Evolutionary conservation across 2,797 vertebrate species (phyloP).

Genomic region (Thalassophryne amazonica): DNA sequence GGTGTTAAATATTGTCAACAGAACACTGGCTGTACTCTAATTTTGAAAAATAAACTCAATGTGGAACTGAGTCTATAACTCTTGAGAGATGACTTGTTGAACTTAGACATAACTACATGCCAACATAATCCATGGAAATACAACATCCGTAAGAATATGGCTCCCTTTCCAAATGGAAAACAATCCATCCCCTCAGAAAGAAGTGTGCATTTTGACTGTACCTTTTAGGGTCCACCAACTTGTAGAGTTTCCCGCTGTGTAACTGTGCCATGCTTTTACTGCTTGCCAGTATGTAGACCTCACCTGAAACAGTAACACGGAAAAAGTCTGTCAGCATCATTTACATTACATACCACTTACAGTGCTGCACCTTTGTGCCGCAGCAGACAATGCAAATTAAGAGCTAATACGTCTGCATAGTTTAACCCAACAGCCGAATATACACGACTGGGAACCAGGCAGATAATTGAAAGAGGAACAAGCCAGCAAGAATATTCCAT

Average conservation of each 20-base stretch:
- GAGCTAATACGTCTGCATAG: too few species aligned
- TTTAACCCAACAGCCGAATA: slow-evolving; percentile 67
- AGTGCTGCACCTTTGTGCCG: slow-evolving; percentile 57
- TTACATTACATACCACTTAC: slow-evolving; percentile 4
- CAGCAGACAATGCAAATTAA: too few species aligned
- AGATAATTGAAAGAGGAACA: slow-evolving; percentile 76
- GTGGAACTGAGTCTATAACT: too few species aligned
- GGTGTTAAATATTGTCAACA: too few species aligned
- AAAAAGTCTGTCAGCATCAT: neutral
- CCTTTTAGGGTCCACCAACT: slow-evolving; percentile 97
- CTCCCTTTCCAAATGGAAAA: neutral
- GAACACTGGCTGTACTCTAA: too few species aligned
- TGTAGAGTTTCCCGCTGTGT: slow-evolving; percentile 96
- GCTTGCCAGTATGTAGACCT: slow-evolving; percentile 94
- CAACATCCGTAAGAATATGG: neutral
- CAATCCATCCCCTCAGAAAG: neutral
- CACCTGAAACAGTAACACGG: slow-evolving; percentile 77
- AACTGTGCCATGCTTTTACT: slow-evolving; percentile 94
- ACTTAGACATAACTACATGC: slow-evolving; percentile 4
- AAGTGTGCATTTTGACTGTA: slow-evolving; percentile 47
- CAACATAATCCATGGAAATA: slow-evolving; percentile 12
- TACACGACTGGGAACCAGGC: slow-evolving; percentile 71
- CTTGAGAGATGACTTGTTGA: slow-evolving; percentile 8
- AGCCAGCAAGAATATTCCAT: slow-evolving; percentile 71
- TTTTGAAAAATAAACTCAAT: too few species aligned